Base-by-base conservation (phyloP, 2,113 vertebrate genomes). In the Talpa occidentalis region DNA sequence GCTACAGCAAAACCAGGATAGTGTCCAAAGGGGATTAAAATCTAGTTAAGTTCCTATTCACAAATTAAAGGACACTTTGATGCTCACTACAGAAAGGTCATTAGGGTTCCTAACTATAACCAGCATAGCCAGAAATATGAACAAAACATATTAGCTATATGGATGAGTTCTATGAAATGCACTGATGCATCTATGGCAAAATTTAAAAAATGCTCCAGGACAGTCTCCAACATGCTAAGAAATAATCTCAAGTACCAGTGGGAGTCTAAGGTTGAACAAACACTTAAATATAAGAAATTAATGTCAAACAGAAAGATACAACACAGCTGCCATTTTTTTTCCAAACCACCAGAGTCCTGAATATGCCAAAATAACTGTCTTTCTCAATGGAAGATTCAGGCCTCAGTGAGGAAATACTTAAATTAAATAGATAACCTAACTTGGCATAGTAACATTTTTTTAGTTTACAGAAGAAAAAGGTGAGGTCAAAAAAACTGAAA, bases 121-220 rank as follows among this genome's bases (percentile, higher is more conserved):
- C 28, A 76, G 17, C 86, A 76, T 8, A 85, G 3, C 54, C 26
- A 69, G 32, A 90, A 76, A 79, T 72, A 37, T 69, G 21, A 94
- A 74, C 21, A 88, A 95, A 74, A 60, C 14, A 52, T 15, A 3
- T 52, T 52, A 16, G 5, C 14, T 52, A 52, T 52, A 52, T 52
- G 49, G 49, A 52, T 49, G 49, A 17, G 49, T 52, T 52, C 49
- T 52, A 16, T 52, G 49, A 52, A 52, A 15, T 17, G 49, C 49
- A 52, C 49, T 52, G 16, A 52, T 17, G 49, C 17, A 52, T 52
- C 49, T 15, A 52, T 52, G 16, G 49, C 15, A 52, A 52, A 52
- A 49, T 12, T 10, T 10, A 52, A 52, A 52, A 94, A 67, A 59
- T 22, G 1, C 3, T 70, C 22, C n/a, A 64, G n/a, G 32, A 22